Percentiles rank a stretch among this genome's conserved stretches.
Evolutionary conservation across 2,888 invertebrate species (phyloP).

Genomic region (Crossocerus cetratus): DNA sequence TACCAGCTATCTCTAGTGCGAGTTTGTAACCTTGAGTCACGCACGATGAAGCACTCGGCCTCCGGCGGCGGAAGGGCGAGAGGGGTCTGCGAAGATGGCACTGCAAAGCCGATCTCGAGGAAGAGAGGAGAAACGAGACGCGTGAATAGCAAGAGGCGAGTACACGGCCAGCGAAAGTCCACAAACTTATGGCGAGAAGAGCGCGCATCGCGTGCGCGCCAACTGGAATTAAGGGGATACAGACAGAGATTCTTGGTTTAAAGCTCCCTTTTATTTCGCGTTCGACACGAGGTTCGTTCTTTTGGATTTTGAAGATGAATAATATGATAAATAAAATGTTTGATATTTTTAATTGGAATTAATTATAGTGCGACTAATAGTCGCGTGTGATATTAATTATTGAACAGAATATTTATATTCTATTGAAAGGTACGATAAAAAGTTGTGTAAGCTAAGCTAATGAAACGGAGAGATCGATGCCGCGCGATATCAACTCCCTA

Average conservation of each 20-base stretch:
- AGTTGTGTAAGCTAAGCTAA: too few species aligned
- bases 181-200: not conserved
- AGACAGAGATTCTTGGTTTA: not conserved
- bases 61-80: conserved; percentile 35
- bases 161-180: conserved; percentile 10
- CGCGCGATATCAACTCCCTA: too few species aligned
- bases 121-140: conserved; percentile 25
- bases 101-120: conserved; percentile 27
- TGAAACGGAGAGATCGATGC: too few species aligned
- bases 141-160: conserved; percentile 13
- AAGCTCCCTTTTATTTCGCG: too few species aligned
- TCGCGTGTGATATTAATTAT: too few species aligned
- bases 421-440: too few species aligned
- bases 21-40: conserved; percentile 66
- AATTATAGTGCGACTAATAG: too few species aligned
- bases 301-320: too few species aligned
- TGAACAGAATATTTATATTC: too few species aligned
- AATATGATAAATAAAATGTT: too few species aligned
- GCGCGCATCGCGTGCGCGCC: not conserved
- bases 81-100: conserved; percentile 24
- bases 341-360: too few species aligned
- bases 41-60: conserved; percentile 54
- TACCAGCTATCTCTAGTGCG: conserved; percentile 14
- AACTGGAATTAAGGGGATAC: conserved; percentile 10
- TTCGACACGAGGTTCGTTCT: too few species aligned